A percentile compares a stretch with the other conserved stretches of the same genome.
These are phyloP conservation scores for Emydura subglobosa DNA, from an alignment of 2,113 vertebrate genomes.

Conservation along the genomic window DNA sequence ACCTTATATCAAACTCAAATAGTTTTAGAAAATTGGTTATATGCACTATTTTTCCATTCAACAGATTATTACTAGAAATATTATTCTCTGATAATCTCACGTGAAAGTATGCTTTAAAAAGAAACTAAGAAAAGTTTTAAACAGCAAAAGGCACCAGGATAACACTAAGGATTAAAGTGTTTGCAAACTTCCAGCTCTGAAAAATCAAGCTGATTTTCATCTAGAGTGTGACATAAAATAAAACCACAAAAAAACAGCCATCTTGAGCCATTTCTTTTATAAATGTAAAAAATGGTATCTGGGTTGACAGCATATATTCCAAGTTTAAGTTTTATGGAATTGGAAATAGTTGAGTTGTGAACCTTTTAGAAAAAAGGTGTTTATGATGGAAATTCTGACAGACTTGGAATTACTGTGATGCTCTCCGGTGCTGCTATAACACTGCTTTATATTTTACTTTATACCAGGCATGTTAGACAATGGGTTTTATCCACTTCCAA, in stretches of 20 bases:
- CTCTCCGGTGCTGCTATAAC: background rate
- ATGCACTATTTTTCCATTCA: background rate
- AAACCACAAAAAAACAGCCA: background rate
- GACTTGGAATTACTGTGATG: background rate
- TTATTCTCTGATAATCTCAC: background rate
- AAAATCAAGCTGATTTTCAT: background rate
- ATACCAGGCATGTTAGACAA: background rate
- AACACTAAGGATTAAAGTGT: background rate
- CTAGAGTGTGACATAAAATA: background rate
- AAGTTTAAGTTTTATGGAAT: background rate
- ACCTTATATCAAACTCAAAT: background rate
- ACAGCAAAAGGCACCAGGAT: background rate
- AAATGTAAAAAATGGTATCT: background rate
- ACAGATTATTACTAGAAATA: background rate
- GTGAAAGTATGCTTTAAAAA: background rate
- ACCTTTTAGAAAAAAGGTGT: background rate
- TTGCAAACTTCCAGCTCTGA: background rate
- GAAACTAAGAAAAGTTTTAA: background rate
- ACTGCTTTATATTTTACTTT: background rate
- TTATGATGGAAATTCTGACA: background rate
- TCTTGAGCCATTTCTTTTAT: background rate
- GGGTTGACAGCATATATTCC: background rate
- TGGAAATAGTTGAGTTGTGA: background rate
- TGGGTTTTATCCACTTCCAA: background rate
- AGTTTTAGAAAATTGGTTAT: background rate